phyloP scores from a whole-genome alignment of 2,888 invertebrate species.

The Ischnus inquisitorius region DNA sequence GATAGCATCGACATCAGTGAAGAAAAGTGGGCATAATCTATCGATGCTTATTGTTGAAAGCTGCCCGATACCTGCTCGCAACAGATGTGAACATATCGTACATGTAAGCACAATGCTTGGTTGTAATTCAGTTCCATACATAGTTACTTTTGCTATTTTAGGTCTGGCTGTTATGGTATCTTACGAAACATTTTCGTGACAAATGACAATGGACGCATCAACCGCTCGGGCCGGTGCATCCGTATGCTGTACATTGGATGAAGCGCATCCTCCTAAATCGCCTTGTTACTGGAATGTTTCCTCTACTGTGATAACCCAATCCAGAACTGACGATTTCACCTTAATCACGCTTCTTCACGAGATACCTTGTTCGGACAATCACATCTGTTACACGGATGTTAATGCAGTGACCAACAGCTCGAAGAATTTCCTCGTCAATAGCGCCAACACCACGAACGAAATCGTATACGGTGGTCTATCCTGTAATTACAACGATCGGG shows the following conservation, averaged over 20 bases:
- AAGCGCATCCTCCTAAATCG: neutral
- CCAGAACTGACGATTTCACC: neutral
- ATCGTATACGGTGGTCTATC: neutral
- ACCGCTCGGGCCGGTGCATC: neutral
- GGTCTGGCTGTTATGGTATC: no score
- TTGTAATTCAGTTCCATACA: no score
- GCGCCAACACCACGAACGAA: neutral
- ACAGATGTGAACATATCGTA: no score
- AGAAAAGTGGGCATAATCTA: no score
- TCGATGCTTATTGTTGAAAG: no score
- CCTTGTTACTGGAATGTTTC: neutral
- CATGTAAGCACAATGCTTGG: no score
- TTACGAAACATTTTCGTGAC: no score
- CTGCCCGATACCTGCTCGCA: no score
- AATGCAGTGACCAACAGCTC: neutral
- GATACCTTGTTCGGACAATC: neutral
- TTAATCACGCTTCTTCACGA: neutral
- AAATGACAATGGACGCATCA: no score
- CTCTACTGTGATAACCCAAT: no score
- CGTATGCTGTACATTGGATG: neutral
- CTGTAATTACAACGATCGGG: neutral
- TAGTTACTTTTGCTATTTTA: no score
- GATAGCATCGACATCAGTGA: no score
- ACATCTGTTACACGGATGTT: neutral
- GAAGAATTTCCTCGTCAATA: neutral